These are phyloP conservation scores for Cherax destructor DNA, from an alignment of 1,140 invertebrate genomes.

Conservation along the genomic window DNA sequence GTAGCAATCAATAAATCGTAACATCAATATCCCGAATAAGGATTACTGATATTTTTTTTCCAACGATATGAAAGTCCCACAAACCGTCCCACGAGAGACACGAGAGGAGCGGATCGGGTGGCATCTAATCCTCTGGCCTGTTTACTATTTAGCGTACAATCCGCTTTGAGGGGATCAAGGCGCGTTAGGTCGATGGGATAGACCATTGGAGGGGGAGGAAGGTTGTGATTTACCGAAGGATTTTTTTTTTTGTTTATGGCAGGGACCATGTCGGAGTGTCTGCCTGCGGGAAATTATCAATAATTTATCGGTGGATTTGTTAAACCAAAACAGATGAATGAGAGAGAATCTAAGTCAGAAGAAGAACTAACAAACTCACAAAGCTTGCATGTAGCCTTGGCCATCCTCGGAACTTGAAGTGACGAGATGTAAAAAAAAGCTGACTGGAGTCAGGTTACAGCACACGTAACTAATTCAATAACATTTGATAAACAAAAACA, in stretches of 20 bases:
- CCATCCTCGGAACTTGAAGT: no score
- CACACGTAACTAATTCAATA: no score
- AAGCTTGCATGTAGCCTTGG: no score
- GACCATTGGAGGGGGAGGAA: neutral
- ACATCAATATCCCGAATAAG: neutral
- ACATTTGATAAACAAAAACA: no score
- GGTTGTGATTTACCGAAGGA: slow-evolving; percentile 5
- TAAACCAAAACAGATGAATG: no score
- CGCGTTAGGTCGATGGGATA: slow-evolving; percentile 30
- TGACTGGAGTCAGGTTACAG: no score
- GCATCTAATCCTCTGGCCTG: slow-evolving; percentile 26
- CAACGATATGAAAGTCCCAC: neutral
- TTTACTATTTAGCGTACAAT: slow-evolving; percentile 30
- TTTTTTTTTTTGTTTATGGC: neutral
- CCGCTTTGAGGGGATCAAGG: slow-evolving; percentile 35
- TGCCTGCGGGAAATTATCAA: no score
- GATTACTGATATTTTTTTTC: neutral
- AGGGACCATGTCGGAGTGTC: no score
- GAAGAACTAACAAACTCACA: no score
- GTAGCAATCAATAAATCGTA: neutral
- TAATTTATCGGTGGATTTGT: no score
- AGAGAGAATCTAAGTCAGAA: no score
- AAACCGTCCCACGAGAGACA: slow-evolving; percentile 24
- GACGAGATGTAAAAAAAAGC: no score
- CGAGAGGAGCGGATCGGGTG: slow-evolving; percentile 15